phyloP scores from a whole-genome alignment of 2,888 invertebrate species.

The Timema podura region DNA sequence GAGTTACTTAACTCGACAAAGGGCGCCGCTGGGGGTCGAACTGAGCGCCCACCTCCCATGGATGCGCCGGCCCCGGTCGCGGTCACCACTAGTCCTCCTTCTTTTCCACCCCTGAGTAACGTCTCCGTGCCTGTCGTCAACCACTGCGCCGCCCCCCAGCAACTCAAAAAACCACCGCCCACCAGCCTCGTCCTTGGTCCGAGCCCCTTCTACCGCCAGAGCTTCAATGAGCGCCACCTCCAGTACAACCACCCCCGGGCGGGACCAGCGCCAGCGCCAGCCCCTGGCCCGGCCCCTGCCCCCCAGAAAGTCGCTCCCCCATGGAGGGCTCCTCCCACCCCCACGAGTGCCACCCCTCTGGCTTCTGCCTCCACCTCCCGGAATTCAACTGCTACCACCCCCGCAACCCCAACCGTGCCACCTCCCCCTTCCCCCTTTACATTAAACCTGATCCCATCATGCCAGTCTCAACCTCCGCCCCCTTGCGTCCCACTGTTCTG shows the following conservation, averaged over 20 bases:
- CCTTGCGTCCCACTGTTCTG: constrained; percentile 6
- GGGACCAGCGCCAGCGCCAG: constrained; percentile 18
- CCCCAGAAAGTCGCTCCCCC: constrained; percentile 15
- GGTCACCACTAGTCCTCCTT: constrained; percentile 11
- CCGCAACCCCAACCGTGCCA: constrained; percentile 19
- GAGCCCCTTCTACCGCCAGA: constrained; percentile 44
- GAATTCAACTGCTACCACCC: constrained; percentile 17
- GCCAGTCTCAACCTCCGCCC: constrained; percentile 12
- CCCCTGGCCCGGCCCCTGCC: constrained; percentile 17
- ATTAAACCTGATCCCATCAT: constrained; percentile 37
- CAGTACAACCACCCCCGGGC: constrained; percentile 21
- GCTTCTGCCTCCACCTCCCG: constrained; percentile 7
- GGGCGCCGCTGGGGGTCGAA: too few relatives aligned
- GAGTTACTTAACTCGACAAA: too few relatives aligned
- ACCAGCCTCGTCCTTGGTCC: constrained; percentile 37
- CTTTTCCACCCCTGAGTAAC: constrained; percentile 13
- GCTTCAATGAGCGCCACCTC: constrained; percentile 28
- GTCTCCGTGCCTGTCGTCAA: background rate
- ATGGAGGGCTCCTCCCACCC: constrained; percentile 12
- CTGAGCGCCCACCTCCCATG: constrained; percentile 3
- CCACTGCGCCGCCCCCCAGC: background rate
- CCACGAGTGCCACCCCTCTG: constrained; percentile 8
- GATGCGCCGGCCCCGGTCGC: constrained; percentile 24
- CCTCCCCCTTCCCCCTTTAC: constrained; percentile 52
- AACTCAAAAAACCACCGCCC: constrained; percentile 21